Evolutionary conservation across 2,888 invertebrate genomes (phyloP).

Genomic region (Sesia bembeciformis): DNA sequence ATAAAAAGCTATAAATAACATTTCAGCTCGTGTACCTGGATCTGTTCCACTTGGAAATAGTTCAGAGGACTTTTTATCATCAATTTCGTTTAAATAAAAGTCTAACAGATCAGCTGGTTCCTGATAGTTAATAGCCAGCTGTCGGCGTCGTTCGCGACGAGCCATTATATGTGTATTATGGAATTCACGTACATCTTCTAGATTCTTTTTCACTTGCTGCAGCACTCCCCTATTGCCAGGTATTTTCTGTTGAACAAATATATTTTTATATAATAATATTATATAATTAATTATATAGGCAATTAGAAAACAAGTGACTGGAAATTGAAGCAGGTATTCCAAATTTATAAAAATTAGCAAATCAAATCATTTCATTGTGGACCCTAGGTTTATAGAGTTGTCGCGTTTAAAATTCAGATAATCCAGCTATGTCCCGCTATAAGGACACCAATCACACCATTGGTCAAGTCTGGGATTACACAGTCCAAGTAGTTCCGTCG

Average conservation of each 20-base stretch:
- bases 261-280: background rate
- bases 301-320: too few relatives aligned
- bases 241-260: conserved; percentile 17
- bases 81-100: conserved; percentile 24
- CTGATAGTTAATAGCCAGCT: conserved; percentile 2
- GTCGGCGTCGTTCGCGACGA: conserved; percentile 15
- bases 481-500: too few relatives aligned
- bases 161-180: conserved; percentile 18
- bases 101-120: conserved; percentile 31
- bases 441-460: too few relatives aligned
- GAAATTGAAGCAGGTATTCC: too few relatives aligned
- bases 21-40: conserved; percentile 12
- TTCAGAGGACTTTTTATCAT: conserved; percentile 8
- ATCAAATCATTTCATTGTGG: too few relatives aligned
- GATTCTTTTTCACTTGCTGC: conserved; percentile 65
- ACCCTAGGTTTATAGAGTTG: too few relatives aligned
- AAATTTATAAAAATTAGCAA: too few relatives aligned
- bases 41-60: conserved; percentile 19
- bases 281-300: background rate
- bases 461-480: too few relatives aligned
- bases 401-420: too few relatives aligned
- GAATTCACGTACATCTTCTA: conserved; percentile 26
- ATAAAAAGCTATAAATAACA: background rate
- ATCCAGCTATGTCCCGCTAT: too few relatives aligned
- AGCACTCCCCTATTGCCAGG: conserved; percentile 31